Evolutionary conservation across 2,113 vertebrate genomes (phyloP).

Genomic region (Prionailurus viverrinus): DNA sequence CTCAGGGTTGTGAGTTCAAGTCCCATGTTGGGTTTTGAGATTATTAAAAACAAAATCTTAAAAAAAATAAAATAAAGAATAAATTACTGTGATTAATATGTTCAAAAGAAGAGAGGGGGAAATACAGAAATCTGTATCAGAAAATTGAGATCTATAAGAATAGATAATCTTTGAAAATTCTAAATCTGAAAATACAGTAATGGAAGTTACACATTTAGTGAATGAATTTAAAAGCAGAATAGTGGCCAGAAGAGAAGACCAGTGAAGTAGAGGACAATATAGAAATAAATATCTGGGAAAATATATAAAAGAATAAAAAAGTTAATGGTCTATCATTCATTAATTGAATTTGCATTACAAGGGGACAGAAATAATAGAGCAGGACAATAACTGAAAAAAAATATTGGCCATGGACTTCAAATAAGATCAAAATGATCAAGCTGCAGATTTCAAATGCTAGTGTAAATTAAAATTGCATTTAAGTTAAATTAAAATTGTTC

Average conservation of each 20-base stretch:
- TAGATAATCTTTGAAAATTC: neutral
- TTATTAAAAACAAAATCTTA: neutral
- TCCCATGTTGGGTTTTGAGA: neutral
- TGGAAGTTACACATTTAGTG: constrained; percentile 1
- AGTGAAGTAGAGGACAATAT: neutral
- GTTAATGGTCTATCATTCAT: neutral
- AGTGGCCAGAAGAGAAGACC: neutral
- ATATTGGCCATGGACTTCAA: neutral
- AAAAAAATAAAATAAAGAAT: neutral
- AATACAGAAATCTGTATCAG: neutral
- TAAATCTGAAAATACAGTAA: neutral
- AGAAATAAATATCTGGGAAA: neutral
- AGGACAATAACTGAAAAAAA: neutral
- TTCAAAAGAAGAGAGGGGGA: neutral
- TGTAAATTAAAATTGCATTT: neutral
- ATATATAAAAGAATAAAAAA: neutral
- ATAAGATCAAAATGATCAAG: neutral
- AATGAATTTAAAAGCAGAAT: neutral
- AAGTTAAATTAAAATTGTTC: neutral
- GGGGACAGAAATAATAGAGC: neutral
- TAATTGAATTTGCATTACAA: neutral
- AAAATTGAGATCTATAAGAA: constrained; percentile 12
- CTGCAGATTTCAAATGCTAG: neutral
- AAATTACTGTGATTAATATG: neutral
- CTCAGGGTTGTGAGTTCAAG: neutral